These are phyloP conservation scores for Epinotia ramella DNA, from an alignment of 2,888 invertebrate genomes.

Conservation along the genomic window DNA sequence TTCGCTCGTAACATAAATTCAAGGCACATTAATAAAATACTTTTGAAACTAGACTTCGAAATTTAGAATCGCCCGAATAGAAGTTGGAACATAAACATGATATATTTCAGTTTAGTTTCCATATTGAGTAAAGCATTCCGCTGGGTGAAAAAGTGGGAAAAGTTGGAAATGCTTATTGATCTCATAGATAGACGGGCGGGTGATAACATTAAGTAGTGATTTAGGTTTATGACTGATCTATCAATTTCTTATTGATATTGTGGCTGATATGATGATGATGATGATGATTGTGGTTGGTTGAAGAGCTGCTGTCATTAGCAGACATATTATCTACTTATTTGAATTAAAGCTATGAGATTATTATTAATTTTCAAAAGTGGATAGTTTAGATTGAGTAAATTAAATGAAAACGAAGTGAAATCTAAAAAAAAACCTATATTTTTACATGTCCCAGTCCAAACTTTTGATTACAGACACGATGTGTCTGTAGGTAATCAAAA, in stretches of 20 bases:
- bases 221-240: conserved; percentile 14
- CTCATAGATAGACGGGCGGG: conserved; percentile 19
- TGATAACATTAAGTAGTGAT: conserved; percentile 14
- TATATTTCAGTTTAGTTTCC: conserved; percentile 35
- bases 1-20: conserved; percentile 4
- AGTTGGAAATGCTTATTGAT: conserved; percentile 42
- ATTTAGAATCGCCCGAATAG: conserved; percentile 34
- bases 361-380: too few species aligned
- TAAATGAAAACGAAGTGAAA: too few species aligned
- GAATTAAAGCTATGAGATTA: too few species aligned
- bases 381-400: too few species aligned
- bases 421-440: too few species aligned
- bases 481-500: too few species aligned
- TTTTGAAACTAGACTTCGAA: conserved; percentile 25
- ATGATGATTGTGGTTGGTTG: too few species aligned
- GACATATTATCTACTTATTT: too few species aligned
- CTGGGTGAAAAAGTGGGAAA: conserved; percentile 37
- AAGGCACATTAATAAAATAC: neutral
- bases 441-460: too few species aligned
- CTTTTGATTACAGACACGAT: too few species aligned
- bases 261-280: too few species aligned
- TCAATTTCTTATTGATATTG: neutral
- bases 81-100: conserved; percentile 44
- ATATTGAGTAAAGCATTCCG: conserved; percentile 41
- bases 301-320: neutral